These are phyloP conservation scores for Cynaeus angustus DNA, from an alignment of 2,888 invertebrate genomes.

Conservation along the genomic window DNA sequence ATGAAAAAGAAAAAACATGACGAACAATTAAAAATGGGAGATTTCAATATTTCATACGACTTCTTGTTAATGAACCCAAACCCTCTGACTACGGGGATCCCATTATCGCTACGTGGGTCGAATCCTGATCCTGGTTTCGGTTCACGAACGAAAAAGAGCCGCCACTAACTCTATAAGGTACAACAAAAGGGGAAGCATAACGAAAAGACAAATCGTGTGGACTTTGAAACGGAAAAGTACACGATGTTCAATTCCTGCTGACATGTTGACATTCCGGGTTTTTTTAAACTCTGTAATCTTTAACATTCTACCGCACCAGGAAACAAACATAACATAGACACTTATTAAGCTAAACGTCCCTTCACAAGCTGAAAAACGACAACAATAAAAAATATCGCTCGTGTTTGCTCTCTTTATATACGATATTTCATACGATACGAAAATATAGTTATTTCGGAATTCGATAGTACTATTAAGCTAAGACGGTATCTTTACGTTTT, in stretches of 20 bases:
- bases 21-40: conserved; percentile 34
- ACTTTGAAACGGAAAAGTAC: conserved; percentile 34
- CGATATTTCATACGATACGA: conserved; percentile 65
- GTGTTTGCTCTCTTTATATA: conserved; percentile 56
- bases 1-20: conserved; percentile 35
- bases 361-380: conserved; percentile 62
- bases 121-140: conserved; percentile 29
- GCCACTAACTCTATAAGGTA: conserved; percentile 52
- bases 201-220: conserved; percentile 8
- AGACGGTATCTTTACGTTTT: conserved; percentile 59
- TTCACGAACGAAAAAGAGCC: conserved; percentile 25
- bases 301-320: conserved; percentile 60
- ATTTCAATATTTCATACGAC: conserved; percentile 24
- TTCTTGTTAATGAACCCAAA: conserved; percentile 34
- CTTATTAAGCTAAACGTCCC: conserved; percentile 50
- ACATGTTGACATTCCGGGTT: conserved; percentile 29
- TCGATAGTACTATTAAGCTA: conserved; percentile 65
- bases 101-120: conserved; percentile 14
- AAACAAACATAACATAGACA: conserved; percentile 62
- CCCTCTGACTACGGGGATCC: conserved; percentile 31
- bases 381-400: conserved; percentile 64
- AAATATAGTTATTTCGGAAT: conserved; percentile 70
- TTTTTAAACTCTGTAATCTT: conserved; percentile 61
- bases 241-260: conserved; percentile 44
- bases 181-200: conserved; percentile 50